phyloP scores from a whole-genome alignment of 53 echinoderm and acorn worm species.

The Hippasteria phrygiana region DNA sequence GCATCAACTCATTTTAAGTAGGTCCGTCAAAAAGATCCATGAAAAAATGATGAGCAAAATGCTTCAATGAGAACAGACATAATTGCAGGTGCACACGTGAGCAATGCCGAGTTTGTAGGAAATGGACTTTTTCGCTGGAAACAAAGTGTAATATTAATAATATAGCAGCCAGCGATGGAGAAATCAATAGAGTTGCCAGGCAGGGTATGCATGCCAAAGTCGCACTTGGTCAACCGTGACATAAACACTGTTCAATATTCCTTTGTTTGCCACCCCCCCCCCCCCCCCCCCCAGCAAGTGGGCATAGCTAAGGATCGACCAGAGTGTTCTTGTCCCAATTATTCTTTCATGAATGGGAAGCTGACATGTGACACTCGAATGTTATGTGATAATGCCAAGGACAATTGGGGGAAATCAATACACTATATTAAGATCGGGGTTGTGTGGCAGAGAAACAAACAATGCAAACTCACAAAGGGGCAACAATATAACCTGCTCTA shows the following conservation, averaged over 20 bases:
- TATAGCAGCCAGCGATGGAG: not conserved
- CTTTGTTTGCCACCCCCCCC: not conserved
- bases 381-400: constrained; percentile 40
- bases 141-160: not conserved
- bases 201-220: not conserved
- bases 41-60: too few relatives aligned
- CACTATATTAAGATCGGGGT: constrained; percentile 2
- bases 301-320: constrained; percentile 28
- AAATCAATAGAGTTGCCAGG: constrained; percentile 34
- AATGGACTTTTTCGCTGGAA: too few relatives aligned
- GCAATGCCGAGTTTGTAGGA: not conserved
- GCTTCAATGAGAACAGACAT: too few relatives aligned
- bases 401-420: constrained; percentile 37
- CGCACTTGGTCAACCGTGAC: not conserved
- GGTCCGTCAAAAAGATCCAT: too few relatives aligned
- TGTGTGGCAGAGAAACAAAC: not conserved
- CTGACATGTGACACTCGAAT: constrained; percentile 9
- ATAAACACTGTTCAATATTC: constrained; percentile 21
- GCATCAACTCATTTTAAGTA: too few relatives aligned
- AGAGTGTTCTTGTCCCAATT: not conserved
- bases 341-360: constrained; percentile 19
- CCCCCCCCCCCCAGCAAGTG: not conserved
- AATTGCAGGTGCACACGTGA: not conserved
- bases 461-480: not conserved
- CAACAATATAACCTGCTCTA: not conserved